Conservation (phyloP, 1,140 invertebrate genomes). For the Zaprionus inermis region DNA sequence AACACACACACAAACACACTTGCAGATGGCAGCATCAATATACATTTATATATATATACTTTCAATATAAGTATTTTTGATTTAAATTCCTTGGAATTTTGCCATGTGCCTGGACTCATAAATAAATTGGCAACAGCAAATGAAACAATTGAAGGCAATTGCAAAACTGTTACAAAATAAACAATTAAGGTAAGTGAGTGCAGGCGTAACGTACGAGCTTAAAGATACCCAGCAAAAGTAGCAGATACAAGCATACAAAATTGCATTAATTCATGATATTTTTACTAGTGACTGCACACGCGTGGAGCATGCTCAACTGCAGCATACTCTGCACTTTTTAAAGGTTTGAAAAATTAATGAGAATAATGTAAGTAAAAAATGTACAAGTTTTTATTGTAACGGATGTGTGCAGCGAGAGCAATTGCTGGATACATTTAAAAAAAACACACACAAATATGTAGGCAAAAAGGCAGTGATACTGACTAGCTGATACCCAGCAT, state of each 20-base stretch:
- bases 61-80: neutral
- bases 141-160: slow-evolving; percentile 21
- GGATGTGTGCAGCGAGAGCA: slow-evolving; percentile 38
- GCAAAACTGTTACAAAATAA: slow-evolving; percentile 4
- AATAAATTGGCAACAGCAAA: slow-evolving; percentile 24
- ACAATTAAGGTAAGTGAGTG: neutral
- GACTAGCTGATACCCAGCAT: neutral
- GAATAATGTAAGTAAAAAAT: slow-evolving; percentile 26
- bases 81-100: slow-evolving; percentile 1
- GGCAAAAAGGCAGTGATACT: neutral
- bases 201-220: neutral
- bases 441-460: neutral
- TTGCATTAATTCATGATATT: neutral
- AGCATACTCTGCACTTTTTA: neutral
- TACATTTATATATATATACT: neutral
- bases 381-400: slow-evolving; percentile 39
- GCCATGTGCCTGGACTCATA: neutral
- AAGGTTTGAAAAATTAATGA: slow-evolving; percentile 44
- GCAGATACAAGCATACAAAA: neutral
- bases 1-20: neutral
- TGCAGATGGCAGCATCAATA: slow-evolving; percentile 1
- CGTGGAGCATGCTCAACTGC: slow-evolving; percentile 13
- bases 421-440: slow-evolving; percentile 51
- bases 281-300: neutral
- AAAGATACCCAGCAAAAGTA: neutral